phyloP scores from a whole-genome alignment of 2,113 vertebrate species.

The Petrocephalus microphthalmus region DNA sequence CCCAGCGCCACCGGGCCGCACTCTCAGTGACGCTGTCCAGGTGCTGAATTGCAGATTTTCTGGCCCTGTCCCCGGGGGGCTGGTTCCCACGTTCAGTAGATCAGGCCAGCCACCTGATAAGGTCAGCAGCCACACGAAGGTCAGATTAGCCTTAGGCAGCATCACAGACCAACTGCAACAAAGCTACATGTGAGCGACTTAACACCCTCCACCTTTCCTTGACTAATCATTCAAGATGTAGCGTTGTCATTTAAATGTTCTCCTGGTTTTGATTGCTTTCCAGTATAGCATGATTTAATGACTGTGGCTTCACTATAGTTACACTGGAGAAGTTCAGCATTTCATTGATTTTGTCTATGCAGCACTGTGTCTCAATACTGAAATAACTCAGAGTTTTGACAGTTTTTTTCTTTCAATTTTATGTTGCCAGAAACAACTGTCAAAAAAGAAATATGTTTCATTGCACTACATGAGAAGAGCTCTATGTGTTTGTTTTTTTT shows the following conservation, averaged over 20 bases:
- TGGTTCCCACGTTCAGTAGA: not conserved
- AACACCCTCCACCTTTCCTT: no score
- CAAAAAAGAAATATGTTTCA: slow-evolving; percentile 10
- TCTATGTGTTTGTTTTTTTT: not conserved
- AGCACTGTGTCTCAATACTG: not conserved
- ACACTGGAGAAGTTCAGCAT: not conserved
- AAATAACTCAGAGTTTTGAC: slow-evolving; percentile 5
- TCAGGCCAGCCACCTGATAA: not conserved
- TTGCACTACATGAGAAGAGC: not conserved
- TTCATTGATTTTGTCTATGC: not conserved
- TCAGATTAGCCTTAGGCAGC: not conserved
- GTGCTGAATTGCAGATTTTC: not conserved
- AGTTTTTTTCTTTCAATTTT: not conserved
- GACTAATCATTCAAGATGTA: not conserved
- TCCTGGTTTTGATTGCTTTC: not conserved
- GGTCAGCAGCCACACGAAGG: not conserved
- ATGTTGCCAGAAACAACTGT: slow-evolving; percentile 5
- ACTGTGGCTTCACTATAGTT: not conserved
- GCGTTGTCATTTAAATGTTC: not conserved
- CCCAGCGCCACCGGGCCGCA: not conserved
- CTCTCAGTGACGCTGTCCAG: not conserved
- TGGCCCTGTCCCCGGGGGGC: not conserved
- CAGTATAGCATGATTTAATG: not conserved
- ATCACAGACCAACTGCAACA: not conserved
- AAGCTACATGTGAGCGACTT: no score